Base-by-base conservation (phyloP, 2,113 vertebrate species). In the Neolamprologus kungweensis region DNA sequence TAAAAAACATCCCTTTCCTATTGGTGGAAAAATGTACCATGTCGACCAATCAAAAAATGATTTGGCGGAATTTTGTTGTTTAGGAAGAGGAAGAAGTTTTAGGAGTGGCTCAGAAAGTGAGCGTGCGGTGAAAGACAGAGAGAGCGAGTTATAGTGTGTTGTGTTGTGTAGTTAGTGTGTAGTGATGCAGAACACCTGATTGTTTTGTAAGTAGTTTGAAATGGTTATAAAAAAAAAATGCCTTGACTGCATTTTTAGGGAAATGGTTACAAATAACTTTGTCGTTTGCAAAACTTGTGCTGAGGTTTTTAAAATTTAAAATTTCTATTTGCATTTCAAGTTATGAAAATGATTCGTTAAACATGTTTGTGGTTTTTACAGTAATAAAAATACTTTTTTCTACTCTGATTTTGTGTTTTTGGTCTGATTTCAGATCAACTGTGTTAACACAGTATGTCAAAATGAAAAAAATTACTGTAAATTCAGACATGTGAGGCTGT, bases 11-110 rank as follows among this genome's bases (percentile, higher is more conserved):
- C 9, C 51, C 51, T 21, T 53, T 53, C 9, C 51, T 53, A 53
- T 53, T 21, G 51, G 19, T 53, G n/a, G n/a, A 21, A 53, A 53
- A 53, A 11, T 53, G 51, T 53, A 53, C 9, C 9, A n/a, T 53
- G 9, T n/a, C 0, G 2, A 53, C 50, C 50, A 53, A 53, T 53
- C 0, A 0, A 7, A 14, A n/a, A 10, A n/a, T 53, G 0, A n/a
- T 53, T n/a, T 53, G 19, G 51, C 47, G n/a, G n/a, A n/a, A n/a
- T 53, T 53, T n/a, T n/a, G 9, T 53, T 53, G 51, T 53, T 53
- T 53, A 53, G 51, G 51, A 53, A 53, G 51, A 21, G 51, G 51
- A 53, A 2, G 50, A n/a, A 6, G 19, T 53, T 53, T n/a, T n/a
- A 53, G 50, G 5, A 53, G 19, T n/a, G 9, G 19, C 50, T 10